These are phyloP conservation scores for Ormyrus labotus DNA, from an alignment of 2,888 invertebrate species.

Conservation along the genomic window DNA sequence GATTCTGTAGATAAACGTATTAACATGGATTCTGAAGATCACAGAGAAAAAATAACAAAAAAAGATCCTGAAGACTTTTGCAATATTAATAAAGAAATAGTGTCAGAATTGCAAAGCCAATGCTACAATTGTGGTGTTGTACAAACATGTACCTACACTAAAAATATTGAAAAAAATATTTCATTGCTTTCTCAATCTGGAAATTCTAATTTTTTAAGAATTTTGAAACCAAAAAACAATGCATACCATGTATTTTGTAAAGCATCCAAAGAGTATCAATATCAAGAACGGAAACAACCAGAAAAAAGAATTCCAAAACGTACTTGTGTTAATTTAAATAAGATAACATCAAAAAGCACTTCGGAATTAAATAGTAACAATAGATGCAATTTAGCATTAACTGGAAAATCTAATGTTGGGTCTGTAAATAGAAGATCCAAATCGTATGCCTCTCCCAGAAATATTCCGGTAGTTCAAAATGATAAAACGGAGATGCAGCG, in stretches of 20 bases:
- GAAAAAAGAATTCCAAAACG: slow-evolving; percentile 13
- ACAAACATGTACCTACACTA: neutral
- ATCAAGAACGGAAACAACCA: neutral
- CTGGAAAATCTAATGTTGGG: slow-evolving; percentile 5
- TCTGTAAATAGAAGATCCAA: slow-evolving; percentile 59
- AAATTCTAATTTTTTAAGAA: slow-evolving; percentile 1
- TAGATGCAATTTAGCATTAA: slow-evolving; percentile 29
- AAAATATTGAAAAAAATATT: slow-evolving; percentile 10
- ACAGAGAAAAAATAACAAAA: slow-evolving; percentile 14
- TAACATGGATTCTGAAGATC: neutral
- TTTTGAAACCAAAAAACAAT: neutral
- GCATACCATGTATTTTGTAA: slow-evolving; percentile 1
- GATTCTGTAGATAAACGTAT: neutral
- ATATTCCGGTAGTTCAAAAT: slow-evolving; percentile 12
- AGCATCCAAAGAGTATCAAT: neutral
- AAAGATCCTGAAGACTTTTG: slow-evolving; percentile 25
- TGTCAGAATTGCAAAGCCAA: neutral
- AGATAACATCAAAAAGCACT: slow-evolving; percentile 33
- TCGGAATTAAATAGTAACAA: slow-evolving; percentile 16
- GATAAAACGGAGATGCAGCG: neutral
- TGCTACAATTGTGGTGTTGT: neutral
- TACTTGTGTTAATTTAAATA: neutral
- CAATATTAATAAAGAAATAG: neutral
- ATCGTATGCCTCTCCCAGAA: slow-evolving; percentile 60
- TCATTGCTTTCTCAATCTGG: neutral